Evolutionary conservation across 2,888 invertebrate species (phyloP).

Genomic region (Drymonia ruficornis): DNA sequence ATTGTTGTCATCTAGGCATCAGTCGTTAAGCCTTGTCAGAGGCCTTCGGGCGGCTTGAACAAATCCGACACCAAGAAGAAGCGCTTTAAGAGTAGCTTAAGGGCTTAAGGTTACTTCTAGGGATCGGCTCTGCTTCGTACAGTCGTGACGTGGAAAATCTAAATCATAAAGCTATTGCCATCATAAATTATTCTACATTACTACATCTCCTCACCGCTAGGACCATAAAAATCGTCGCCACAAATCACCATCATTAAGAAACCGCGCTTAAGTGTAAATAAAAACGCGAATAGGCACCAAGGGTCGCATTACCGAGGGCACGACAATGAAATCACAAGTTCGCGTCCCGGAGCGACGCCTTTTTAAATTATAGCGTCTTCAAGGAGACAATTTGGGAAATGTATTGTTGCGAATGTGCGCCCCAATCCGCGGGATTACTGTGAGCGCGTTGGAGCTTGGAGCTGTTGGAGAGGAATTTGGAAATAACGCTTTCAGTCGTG

Average conservation of each 20-base stretch:
- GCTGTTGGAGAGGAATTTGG: constrained; percentile 59
- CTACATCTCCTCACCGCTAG: background rate
- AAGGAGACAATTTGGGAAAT: constrained; percentile 74
- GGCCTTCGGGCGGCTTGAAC: too few relatives aligned
- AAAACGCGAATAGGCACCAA: constrained; percentile 37
- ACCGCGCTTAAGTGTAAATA: constrained; percentile 34
- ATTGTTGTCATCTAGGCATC: too few relatives aligned
- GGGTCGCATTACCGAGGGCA: constrained; percentile 39
- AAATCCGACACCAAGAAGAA: too few relatives aligned
- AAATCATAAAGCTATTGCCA: background rate
- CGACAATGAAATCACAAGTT: constrained; percentile 46
- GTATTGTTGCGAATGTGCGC: constrained; percentile 62
- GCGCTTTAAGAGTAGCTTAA: too few relatives aligned
- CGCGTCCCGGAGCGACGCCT: constrained; percentile 42
- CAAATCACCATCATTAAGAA: constrained; percentile 41
- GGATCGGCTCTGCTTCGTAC: too few relatives aligned
- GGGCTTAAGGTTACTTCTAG: too few relatives aligned
- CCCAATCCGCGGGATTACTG: constrained; percentile 64
- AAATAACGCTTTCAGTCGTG: constrained; percentile 61
- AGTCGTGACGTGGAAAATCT: too few relatives aligned
- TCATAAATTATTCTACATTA: background rate
- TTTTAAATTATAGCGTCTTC: constrained; percentile 75
- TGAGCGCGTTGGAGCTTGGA: constrained; percentile 54
- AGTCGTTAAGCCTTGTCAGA: too few relatives aligned
- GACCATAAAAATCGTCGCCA: constrained; percentile 21